A percentile compares a stretch with the other conserved stretches of the same genome.
phyloP scores from a whole-genome alignment of 2,797 vertebrate species.

The Chanos chanos region DNA sequence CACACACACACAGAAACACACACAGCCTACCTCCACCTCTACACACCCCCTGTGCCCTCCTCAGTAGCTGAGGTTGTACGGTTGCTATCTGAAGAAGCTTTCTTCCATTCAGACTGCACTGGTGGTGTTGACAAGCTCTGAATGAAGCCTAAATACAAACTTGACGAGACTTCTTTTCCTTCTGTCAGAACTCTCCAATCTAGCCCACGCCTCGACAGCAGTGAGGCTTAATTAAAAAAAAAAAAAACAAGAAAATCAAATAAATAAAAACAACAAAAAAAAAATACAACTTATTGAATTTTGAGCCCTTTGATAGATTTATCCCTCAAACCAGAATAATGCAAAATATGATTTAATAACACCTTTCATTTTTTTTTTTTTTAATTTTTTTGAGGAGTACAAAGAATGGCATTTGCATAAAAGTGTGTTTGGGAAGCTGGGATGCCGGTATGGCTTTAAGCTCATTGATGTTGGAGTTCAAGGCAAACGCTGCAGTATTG shows the following conservation, averaged over 20 bases:
- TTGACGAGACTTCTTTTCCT: neutral
- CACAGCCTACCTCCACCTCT: no score
- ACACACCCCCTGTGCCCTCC: no score
- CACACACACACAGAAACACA: no score
- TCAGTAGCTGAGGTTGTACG: no score
- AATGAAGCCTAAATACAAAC: neutral
- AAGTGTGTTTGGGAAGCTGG: conserved; percentile 68
- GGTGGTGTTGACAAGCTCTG: neutral
- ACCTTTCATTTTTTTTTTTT: conserved; percentile 75
- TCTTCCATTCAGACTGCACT: conserved; percentile 1
- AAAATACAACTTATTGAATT: conserved; percentile 70
- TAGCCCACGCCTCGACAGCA: conserved; percentile 20
- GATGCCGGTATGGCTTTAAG: conserved; percentile 68
- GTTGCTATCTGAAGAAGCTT: conserved; percentile 23
- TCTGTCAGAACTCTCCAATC: conserved; percentile 13
- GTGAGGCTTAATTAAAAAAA: conserved; percentile 73
- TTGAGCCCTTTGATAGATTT: conserved; percentile 77
- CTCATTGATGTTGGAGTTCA: conserved; percentile 73
- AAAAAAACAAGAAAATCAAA: no score
- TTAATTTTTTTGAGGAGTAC: no score
- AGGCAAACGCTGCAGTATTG: conserved; percentile 69
- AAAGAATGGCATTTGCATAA: conserved; percentile 76
- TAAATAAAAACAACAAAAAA: conserved; percentile 70
- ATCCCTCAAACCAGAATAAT: conserved; percentile 75
- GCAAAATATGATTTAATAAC: conserved; percentile 80